Evolutionary conservation across 2,888 invertebrate genomes (phyloP), one percentile per base, ranked within the genome.

Genomic region (Thyatira batis): DNA sequence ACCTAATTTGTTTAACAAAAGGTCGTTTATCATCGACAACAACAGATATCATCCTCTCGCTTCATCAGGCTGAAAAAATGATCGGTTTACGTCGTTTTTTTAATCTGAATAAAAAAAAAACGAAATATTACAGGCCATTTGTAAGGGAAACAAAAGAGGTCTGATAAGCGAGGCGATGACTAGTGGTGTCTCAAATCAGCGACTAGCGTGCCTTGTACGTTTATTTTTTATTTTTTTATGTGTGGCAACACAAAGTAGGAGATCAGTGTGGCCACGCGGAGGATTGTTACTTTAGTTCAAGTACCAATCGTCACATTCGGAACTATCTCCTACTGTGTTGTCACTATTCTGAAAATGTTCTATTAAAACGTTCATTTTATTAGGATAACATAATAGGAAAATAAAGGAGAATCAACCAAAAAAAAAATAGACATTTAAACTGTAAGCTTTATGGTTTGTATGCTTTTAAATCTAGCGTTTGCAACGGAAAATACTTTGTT

Each of bases 111-210:
- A 3, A 10, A 4, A 10, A n/a, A 39, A 39, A 39, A 39, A 39
- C n/a, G 2, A 8, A 39, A 17, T 0, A 8, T n/a, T n/a, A 13
- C 33, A 8, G 39, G 17, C 17, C 5, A 8, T 39, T 39, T 5
- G n/a, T 39, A 39, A 17, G 0, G 17, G 17, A 17, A 17, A 17
- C 54, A 57, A 62, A 50, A 65, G 53, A 44, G 10, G 53, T 80
- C 82, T 83, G 85, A 77, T 73, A 83, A 89, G 87, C 87, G 88
- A 85, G 83, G 85, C 68, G 85, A 86, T 86, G 89, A 79, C 62
- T 17, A 79, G 91, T 91, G 91, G 89, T 88, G 89, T 81, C 74
- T 89, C 91, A 92, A 89, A 91, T 89, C 91, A 90, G 85, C 91
- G 92, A 83, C 90, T 78, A 85, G 87, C 78, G 80, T 87, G 85